Base-by-base conservation (phyloP, 2,797 vertebrate genomes). In the Vultur gryphus region DNA sequence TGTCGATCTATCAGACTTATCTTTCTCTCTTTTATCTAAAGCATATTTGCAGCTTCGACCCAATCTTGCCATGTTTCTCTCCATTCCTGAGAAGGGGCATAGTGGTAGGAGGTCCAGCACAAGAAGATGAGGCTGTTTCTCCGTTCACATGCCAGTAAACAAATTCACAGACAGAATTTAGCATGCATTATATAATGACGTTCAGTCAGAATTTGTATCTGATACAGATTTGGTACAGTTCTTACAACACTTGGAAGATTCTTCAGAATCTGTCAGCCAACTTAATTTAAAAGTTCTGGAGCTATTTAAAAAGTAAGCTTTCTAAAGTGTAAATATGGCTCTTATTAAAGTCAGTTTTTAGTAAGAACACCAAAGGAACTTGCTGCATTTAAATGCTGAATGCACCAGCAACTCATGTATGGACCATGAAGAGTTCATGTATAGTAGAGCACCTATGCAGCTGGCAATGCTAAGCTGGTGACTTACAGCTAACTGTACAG, bases 241-340 rank as follows among this genome's bases (percentile, higher is more conserved):
- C 26, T 75, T 71, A 79, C 29, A 87, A 87, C 12, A 33, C 37
- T 55, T 51, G 37, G 25, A 95, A 95, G 49, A 76, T 29, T 51
- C 79, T 91, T 96, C 79, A 90, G 37, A 92, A 87, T 54, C 52
- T 65, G 78, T 61, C 89, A 75, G 55, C 48, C 81, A 96, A 83
- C 29, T 79, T 64, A 49, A 81, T 72, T 46, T 54, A 55, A 77
- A 95, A 85, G 41, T 85, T 94, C 67, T 78, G 48, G 31, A 87
- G 52, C 37, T 87, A 77, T 71, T 77, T 80, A 81, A 83, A 95
- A 92, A 93, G 20, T 24, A 95, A 88, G 67, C 37, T 61, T 92
- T 64, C n/a, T 89, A 13, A 88, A 90, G 44, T 67, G 33, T 61
- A 95, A 96, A 85, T 59, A 83, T 5, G 37, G 13, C 61, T 83